Percentiles rank a stretch among this genome's conserved stretches.
phyloP scores from a whole-genome alignment of 1,140 invertebrate genomes.

The Saxidomus purpurata region DNA sequence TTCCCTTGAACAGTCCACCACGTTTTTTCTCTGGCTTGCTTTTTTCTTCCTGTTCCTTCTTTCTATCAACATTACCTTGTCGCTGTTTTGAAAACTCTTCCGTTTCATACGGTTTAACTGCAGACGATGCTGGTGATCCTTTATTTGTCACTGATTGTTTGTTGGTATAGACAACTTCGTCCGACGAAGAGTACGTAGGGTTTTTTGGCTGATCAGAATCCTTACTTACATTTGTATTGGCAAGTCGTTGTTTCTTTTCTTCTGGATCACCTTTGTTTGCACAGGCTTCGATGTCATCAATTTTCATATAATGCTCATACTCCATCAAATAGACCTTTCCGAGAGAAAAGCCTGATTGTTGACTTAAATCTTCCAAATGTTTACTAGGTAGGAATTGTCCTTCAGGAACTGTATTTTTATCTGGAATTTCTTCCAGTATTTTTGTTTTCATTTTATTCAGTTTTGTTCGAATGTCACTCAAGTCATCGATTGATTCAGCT shows the following conservation, averaged over 20 bases:
- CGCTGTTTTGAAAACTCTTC: too few relatives aligned
- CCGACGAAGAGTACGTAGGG: neutral
- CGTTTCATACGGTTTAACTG: neutral
- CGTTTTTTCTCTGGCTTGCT: too few relatives aligned
- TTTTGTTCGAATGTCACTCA: neutral
- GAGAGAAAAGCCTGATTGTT: neutral
- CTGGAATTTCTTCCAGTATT: neutral
- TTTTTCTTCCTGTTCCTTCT: too few relatives aligned
- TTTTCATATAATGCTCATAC: neutral
- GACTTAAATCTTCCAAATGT: neutral
- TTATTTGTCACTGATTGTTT: neutral
- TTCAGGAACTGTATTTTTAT: neutral
- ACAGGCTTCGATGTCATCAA: too few relatives aligned
- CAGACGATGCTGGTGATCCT: neutral
- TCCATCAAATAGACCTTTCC: neutral
- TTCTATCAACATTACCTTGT: too few relatives aligned
- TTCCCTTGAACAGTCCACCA: too few relatives aligned
- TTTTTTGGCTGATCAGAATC: neutral
- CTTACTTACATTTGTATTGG: too few relatives aligned
- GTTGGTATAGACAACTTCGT: neutral
- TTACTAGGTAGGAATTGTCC: neutral
- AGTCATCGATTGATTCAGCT: neutral
- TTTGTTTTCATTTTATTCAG: neutral
- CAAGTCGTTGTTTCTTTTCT: too few relatives aligned
- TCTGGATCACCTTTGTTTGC: neutral